These are phyloP conservation scores for Aplysina aerophoba DNA, from an alignment of 37 sponge, comb jelly and placozoan genomes.

Conservation along the genomic window DNA sequence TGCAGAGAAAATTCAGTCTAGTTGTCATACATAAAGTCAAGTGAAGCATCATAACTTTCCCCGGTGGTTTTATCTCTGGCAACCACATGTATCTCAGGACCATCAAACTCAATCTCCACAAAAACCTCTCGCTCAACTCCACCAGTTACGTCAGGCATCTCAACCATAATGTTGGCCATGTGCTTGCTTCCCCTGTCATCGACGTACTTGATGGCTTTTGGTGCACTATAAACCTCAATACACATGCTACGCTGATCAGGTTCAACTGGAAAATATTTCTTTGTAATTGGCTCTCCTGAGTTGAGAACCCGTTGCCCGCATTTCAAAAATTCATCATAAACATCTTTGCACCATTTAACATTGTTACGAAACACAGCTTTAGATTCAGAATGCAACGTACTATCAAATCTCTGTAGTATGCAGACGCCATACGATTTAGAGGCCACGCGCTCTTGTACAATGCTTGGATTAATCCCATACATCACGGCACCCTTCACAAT, in stretches of 20 bases:
- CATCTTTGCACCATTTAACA: background rate
- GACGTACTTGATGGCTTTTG: background rate
- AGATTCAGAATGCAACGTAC: background rate
- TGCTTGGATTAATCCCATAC: slow-evolving; percentile 23
- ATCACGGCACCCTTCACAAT: slow-evolving; percentile 20
- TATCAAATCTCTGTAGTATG: background rate
- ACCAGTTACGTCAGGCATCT: slow-evolving; percentile 8
- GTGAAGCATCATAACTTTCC: background rate
- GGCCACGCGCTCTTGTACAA: slow-evolving; percentile 8
- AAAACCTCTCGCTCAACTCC: background rate
- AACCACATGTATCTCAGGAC: slow-evolving; percentile 10
- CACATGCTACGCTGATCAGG: background rate
- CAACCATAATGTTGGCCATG: background rate
- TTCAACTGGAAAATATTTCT: background rate
- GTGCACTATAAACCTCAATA: background rate
- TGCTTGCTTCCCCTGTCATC: background rate
- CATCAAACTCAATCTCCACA: slow-evolving; percentile 14
- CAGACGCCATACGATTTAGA: background rate
- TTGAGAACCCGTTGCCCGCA: background rate
- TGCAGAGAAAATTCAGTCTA: no score
- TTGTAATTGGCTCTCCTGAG: background rate
- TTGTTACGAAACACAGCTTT: background rate
- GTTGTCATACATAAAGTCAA: background rate
- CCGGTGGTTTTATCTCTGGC: slow-evolving; percentile 13
- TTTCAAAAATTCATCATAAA: background rate